Conservation (phyloP, 2,113 vertebrate species). For the Podarcis muralis region DNA sequence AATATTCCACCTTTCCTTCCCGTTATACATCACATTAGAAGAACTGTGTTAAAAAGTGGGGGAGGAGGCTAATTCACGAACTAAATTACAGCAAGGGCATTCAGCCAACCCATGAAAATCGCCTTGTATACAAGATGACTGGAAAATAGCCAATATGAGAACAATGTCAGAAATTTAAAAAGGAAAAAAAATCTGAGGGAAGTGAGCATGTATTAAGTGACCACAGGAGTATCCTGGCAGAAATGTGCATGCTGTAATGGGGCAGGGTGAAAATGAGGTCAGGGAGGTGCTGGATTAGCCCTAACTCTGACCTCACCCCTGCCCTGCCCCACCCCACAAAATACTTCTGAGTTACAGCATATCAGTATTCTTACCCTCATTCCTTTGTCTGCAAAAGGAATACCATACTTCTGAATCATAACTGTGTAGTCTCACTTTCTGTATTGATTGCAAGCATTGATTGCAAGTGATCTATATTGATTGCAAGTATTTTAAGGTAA, state of each 20-base stretch:
- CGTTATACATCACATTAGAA: neutral
- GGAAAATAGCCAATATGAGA: neutral
- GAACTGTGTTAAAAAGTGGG: neutral
- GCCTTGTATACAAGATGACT: neutral
- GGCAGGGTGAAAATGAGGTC: too few species aligned
- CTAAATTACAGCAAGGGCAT: neutral
- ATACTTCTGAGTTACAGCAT: neutral
- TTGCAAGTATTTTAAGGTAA: neutral
- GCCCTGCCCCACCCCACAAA: too few species aligned
- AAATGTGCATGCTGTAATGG: too few species aligned
- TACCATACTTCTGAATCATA: neutral
- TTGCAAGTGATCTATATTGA: neutral
- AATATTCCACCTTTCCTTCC: neutral
- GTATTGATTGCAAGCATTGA: neutral
- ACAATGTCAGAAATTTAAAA: too few species aligned
- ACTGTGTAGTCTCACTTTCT: neutral
- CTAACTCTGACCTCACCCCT: too few species aligned
- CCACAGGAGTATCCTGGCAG: too few species aligned
- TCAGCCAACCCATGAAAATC: neutral
- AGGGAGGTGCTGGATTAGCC: too few species aligned
- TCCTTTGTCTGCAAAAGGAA: neutral
- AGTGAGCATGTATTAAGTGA: neutral
- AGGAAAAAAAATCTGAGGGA: neutral
- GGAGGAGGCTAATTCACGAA: neutral
- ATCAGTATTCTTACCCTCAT: neutral